Evolutionary conservation across 2,113 vertebrate species (phyloP).

Genomic region (Connochaetes taurinus): DNA sequence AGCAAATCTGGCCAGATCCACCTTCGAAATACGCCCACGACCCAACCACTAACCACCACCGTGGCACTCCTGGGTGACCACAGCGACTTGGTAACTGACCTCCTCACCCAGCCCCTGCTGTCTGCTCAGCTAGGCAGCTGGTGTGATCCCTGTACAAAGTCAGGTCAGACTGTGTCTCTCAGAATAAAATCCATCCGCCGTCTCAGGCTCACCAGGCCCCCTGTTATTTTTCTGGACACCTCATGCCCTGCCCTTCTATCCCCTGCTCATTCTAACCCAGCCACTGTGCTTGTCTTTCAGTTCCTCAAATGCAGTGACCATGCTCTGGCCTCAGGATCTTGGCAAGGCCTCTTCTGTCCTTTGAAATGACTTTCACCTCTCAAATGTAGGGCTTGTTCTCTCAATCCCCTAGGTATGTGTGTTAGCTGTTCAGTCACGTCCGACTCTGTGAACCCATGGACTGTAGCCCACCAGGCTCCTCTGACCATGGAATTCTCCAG

Average conservation of each 20-base stretch:
- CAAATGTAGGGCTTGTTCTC: background rate
- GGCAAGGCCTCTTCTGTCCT: background rate
- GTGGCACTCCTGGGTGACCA: background rate
- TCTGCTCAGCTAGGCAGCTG: background rate
- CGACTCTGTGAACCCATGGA: background rate
- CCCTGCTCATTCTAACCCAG: background rate
- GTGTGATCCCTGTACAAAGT: background rate
- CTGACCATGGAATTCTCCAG: background rate
- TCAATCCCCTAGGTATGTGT: background rate
- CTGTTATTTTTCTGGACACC: background rate
- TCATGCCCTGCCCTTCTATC: no score
- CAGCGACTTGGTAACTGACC: fast-evolving
- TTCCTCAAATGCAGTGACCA: background rate
- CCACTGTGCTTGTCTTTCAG: background rate
- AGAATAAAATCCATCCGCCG: background rate
- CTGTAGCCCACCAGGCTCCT: background rate
- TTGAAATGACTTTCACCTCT: background rate
- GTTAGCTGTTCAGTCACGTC: background rate
- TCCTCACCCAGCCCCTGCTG: no score
- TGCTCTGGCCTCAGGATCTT: background rate
- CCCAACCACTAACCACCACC: background rate
- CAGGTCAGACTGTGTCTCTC: background rate
- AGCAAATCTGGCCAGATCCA: background rate
- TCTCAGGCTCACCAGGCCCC: background rate
- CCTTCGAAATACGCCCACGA: background rate